Evolutionary conservation across 2,888 invertebrate genomes (phyloP), one percentile per base, ranked within the genome.

Genomic region (Dorcus parallelipipedus): DNA sequence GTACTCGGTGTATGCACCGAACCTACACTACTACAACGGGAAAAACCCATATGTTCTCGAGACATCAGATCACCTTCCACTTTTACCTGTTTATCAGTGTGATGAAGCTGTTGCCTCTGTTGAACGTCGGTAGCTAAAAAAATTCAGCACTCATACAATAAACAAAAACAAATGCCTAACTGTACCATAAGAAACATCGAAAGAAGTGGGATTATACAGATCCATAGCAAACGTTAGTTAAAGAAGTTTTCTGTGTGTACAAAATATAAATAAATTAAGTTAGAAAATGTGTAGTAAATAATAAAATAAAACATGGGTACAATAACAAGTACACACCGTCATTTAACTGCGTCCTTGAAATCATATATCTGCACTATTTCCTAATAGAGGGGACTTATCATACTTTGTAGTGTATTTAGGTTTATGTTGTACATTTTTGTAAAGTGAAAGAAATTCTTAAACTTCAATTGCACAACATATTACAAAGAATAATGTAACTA

Each of bases 1-100:
- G 59, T 56, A 43, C 43, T 61, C 10, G 58, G 56, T 38, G 56
- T 59, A 45, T 59, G 59, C 40, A 61, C 56, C 7, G 55, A 58
- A 20, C 61, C 58, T 42, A 58, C 50, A 41, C 61, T 61, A 43
- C 53, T 61, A 40, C 55, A 56, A 33, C 60, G 49, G 17, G 60
- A 56, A 40, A 53, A 60, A 3, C 17, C 42, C 38, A 52, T 40
- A 9, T 59, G 59, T 56, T 60, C 56, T n/a, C 51, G 42, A 52
- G 60, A 53, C 60, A 60, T 60, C 50, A 52, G 54, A 33, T 50
- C 59, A 38, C 38, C 20, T 51, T 59, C 59, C 38, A 45, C 38
- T 38, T 53, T 49, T 14, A 49, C 40, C 40, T 54, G 54, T 26
- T 43, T 49, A 43, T 53, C 53, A 49, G 52, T 42, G 48, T 54